Conservation (phyloP, 1,140 invertebrate genomes). For the Tachypleus tridentatus region DNA sequence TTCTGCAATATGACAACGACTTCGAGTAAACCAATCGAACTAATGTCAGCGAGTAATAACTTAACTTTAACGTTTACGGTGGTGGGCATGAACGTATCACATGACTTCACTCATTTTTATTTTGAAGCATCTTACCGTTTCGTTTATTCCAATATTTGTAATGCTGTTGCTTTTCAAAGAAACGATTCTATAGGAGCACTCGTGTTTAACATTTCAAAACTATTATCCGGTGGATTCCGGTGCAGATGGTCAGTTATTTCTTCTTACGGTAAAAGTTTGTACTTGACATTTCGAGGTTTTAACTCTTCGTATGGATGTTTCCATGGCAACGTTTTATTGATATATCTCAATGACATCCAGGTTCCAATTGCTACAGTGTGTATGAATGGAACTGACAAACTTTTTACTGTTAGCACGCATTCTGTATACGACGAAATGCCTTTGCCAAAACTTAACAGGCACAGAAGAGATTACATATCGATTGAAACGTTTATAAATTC, state of each 20-base stretch:
- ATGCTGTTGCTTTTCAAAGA: constrained; percentile 16
- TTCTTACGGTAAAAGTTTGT: constrained; percentile 17
- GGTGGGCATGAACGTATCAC: constrained; percentile 55
- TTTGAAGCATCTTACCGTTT: constrained; percentile 77
- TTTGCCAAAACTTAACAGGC: constrained; percentile 49
- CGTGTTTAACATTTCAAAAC: constrained; percentile 10
- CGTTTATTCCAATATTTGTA: constrained; percentile 40
- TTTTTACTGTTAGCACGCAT: constrained; percentile 19
- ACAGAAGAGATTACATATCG: constrained; percentile 51
- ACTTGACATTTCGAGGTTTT: constrained; percentile 19
- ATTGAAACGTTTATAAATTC: constrained; percentile 65
- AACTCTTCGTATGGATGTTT: constrained; percentile 4
- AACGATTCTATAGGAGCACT: constrained; percentile 20
- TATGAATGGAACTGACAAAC: constrained; percentile 8
- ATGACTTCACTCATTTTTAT: constrained; percentile 66
- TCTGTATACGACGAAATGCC: constrained; percentile 33
- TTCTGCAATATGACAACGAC: constrained; percentile 50
- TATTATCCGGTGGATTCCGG: constrained; percentile 3
- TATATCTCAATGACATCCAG: constrained; percentile 10
- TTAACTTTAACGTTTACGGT: constrained; percentile 67
- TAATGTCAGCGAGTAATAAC: constrained; percentile 57
- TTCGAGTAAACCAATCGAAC: constrained; percentile 48
- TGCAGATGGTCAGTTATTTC: constrained; percentile 22
- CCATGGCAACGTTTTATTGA: constrained; percentile 11
- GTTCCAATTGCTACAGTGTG: constrained; percentile 19